A percentile compares a stretch with the other conserved stretches of the same genome.
These are phyloP conservation scores for Albula goreensis DNA, from an alignment of 2,113 vertebrate species.

Conservation along the genomic window DNA sequence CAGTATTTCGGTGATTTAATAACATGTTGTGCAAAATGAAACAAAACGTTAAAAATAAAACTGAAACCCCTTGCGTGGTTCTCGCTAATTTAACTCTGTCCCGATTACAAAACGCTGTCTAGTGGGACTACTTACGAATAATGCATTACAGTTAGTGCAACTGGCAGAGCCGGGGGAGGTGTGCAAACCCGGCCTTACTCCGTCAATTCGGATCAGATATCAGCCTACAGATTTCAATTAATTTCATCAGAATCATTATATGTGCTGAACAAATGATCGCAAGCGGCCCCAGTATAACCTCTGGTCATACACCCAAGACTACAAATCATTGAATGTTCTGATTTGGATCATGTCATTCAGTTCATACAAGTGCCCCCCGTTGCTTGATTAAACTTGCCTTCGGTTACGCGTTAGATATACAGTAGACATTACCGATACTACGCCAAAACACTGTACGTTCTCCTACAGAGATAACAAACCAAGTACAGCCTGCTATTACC, in stretches of 20 bases:
- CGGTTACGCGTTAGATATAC: background rate
- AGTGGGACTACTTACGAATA: conserved; percentile 55
- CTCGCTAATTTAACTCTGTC: background rate
- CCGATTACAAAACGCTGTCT: conserved; percentile 31
- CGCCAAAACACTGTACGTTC: no score
- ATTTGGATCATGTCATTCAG: background rate
- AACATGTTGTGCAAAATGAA: background rate
- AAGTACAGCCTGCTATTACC: conserved; percentile 16
- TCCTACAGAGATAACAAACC: background rate
- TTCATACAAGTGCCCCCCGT: background rate
- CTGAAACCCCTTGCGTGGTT: conserved; percentile 24
- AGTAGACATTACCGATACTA: background rate
- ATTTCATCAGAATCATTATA: background rate
- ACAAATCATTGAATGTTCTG: background rate
- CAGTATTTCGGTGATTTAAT: background rate
- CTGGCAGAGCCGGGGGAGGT: conserved; percentile 26
- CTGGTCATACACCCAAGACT: background rate
- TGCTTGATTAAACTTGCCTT: no score
- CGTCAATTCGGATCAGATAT: conserved; percentile 27
- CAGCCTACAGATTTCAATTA: background rate
- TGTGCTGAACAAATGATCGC: background rate
- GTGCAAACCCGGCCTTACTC: conserved; percentile 27
- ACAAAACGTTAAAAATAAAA: background rate
- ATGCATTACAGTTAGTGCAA: conserved; percentile 48
- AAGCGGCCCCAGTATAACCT: background rate